Percentiles rank a stretch among this genome's conserved stretches.
These are phyloP conservation scores for Harpegnathos saltator DNA, from an alignment of 1,140 invertebrate species.

Conservation along the genomic window DNA sequence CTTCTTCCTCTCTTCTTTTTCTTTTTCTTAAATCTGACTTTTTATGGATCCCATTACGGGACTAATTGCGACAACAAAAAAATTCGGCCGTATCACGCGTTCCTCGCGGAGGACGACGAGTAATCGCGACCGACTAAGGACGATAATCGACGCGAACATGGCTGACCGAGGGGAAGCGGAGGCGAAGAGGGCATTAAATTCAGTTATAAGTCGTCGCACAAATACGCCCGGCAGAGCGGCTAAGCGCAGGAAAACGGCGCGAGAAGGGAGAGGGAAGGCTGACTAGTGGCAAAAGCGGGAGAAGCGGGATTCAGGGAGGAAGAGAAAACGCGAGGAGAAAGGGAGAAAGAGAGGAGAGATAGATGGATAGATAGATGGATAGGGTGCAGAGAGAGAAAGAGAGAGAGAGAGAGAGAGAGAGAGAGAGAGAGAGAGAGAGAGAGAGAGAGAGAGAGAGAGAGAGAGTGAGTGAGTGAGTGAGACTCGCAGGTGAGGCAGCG, in stretches of 20 bases:
- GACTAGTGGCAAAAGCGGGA: too few species aligned
- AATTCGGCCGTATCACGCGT: conserved; percentile 31
- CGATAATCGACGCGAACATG: conserved; percentile 41
- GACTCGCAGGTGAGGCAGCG: conserved; percentile 16
- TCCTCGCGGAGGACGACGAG: neutral
- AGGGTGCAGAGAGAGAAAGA: too few species aligned
- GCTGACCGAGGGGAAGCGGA: neutral
- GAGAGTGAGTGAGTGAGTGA: conserved; percentile 9
- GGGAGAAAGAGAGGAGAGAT: neutral
- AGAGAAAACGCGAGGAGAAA: conserved; percentile 44
- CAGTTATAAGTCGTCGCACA: conserved; percentile 43
- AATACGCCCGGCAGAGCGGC: conserved; percentile 4
- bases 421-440: conserved; percentile 23
- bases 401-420: neutral
- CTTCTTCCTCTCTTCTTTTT: neutral
- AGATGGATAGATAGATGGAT: too few species aligned
- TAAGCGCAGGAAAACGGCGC: conserved; percentile 49
- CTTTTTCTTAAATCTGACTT: conserved; percentile 47
- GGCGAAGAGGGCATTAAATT: conserved; percentile 28
- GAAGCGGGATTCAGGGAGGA: conserved; percentile 7
- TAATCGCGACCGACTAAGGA: conserved; percentile 29
- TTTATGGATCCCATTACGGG: conserved; percentile 39
- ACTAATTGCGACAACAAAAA: conserved; percentile 40
- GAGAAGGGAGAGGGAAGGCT: neutral
- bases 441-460: conserved; percentile 13